A percentile compares a stretch with the other conserved stretches of the same genome.
Conservation (phyloP, 2,888 invertebrate species). For the Zygogramma bicolorata region DNA sequence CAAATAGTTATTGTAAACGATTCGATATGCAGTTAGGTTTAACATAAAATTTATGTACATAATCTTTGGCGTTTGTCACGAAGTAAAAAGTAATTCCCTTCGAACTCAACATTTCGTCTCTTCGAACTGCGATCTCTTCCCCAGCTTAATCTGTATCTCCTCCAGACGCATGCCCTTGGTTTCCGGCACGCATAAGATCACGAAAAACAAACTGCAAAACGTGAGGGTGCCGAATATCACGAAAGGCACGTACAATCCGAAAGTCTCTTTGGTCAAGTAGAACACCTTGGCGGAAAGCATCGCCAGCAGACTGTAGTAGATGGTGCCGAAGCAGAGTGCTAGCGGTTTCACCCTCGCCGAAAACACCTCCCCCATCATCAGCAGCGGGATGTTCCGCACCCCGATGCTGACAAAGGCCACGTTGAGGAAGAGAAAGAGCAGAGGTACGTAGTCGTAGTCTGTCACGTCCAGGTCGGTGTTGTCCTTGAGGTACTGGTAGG, state of each 20-base stretch:
- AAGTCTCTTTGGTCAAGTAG: slow-evolving; percentile 62
- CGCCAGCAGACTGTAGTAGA: slow-evolving; percentile 68
- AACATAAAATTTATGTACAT: no score
- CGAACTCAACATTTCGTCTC: neutral
- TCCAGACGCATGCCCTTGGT: slow-evolving; percentile 69
- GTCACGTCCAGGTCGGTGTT: slow-evolving; percentile 59
- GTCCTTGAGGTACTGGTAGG: slow-evolving; percentile 66
- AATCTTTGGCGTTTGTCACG: no score
- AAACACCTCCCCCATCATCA: slow-evolving; percentile 70
- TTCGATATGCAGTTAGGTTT: no score
- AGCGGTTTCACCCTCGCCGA: slow-evolving; percentile 70
- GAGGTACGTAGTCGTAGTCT: slow-evolving; percentile 64
- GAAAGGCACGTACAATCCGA: slow-evolving; percentile 67
- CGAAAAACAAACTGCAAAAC: slow-evolving; percentile 63
- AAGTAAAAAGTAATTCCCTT: neutral
- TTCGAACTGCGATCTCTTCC: neutral
- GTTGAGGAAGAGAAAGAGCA: slow-evolving; percentile 67
- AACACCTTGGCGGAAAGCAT: slow-evolving; percentile 68
- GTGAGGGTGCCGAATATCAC: slow-evolving; percentile 66
- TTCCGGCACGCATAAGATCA: slow-evolving; percentile 67
- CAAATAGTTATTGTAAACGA: no score
- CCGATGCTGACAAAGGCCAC: slow-evolving; percentile 69
- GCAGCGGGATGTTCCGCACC: slow-evolving; percentile 69
- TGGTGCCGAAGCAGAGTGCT: slow-evolving; percentile 70
- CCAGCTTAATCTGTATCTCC: slow-evolving; percentile 64